phyloP scores from a whole-genome alignment of 2,888 invertebrate genomes.

The Trachelus stipa region DNA sequence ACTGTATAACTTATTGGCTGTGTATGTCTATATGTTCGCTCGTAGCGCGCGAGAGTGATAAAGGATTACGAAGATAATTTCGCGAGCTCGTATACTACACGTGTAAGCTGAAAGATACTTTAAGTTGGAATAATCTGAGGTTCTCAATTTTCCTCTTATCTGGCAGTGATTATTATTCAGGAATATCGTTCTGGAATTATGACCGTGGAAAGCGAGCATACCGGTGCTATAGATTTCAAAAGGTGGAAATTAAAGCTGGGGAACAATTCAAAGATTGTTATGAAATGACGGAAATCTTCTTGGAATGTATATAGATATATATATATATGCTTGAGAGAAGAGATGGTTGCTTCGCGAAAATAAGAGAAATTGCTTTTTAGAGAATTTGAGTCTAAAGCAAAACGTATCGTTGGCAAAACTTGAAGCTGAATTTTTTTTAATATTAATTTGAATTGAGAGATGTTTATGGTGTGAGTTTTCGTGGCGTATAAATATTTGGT shows the following conservation, averaged over 20 bases:
- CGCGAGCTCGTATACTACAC: not conserved
- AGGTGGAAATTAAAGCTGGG: constrained; percentile 20
- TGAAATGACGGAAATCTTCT: constrained; percentile 9
- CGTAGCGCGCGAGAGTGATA: not conserved
- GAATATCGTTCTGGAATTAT: not conserved
- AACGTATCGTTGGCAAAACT: not conserved
- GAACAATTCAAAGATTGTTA: constrained; percentile 19
- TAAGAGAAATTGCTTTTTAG: not conserved
- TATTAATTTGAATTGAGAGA: not conserved
- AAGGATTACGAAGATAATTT: not conserved
- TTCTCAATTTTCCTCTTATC: not conserved
- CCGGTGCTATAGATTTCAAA: constrained; percentile 8
- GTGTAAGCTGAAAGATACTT: not conserved
- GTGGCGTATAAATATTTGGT: not conserved
- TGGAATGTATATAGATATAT: not conserved
- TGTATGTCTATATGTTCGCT: not conserved
- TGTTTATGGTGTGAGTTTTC: not conserved
- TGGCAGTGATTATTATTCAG: not conserved
- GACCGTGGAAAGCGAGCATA: constrained; percentile 1
- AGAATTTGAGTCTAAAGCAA: not conserved
- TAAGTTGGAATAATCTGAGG: not conserved
- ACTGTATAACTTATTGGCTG: no score
- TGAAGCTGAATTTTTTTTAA: not conserved
- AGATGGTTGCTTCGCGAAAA: not conserved
- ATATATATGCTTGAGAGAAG: not conserved